phyloP scores from a whole-genome alignment of 2,888 invertebrate species.

The Hololepta plana region DNA sequence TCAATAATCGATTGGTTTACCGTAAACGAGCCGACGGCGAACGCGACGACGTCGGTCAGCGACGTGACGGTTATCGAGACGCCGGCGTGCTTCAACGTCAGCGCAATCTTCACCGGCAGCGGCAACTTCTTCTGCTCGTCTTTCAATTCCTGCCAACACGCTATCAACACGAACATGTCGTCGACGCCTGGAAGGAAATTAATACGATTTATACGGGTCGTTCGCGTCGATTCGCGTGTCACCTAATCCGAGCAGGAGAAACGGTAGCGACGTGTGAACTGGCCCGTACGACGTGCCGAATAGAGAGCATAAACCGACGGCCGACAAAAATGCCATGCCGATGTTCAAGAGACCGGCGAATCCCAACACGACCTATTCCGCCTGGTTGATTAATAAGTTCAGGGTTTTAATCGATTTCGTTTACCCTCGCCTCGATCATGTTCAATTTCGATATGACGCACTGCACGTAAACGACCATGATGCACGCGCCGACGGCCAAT shows the following conservation, averaged over 20 bases:
- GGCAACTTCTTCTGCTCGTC: constrained; percentile 32
- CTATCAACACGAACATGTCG: constrained; percentile 73
- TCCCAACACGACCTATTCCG: constrained; percentile 43
- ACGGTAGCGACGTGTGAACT: constrained; percentile 65
- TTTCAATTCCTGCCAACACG: constrained; percentile 52
- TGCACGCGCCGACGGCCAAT: constrained; percentile 42
- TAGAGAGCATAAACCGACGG: constrained; percentile 53
- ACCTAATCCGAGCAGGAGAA: constrained; percentile 59
- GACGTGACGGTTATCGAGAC: constrained; percentile 73
- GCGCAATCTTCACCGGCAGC: constrained; percentile 44
- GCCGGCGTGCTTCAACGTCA: constrained; percentile 61
- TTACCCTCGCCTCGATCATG: constrained; percentile 52
- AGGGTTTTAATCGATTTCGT: too few species aligned
- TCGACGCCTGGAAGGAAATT: constrained; percentile 41
- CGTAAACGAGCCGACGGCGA: constrained; percentile 61
- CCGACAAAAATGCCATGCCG: constrained; percentile 51
- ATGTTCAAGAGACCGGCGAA: constrained; percentile 51
- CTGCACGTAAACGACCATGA: constrained; percentile 60
- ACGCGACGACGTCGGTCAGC: constrained; percentile 63
- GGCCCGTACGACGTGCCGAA: constrained; percentile 60
- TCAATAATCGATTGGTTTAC: constrained; percentile 21
- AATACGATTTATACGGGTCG: constrained; percentile 1
- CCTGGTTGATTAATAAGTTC: too few species aligned
- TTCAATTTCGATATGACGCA: constrained; percentile 56
- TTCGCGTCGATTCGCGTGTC: too few species aligned